phyloP scores from a whole-genome alignment of 2,113 vertebrate species.

The Sinocyclocheilus maitianheensis region DNA sequence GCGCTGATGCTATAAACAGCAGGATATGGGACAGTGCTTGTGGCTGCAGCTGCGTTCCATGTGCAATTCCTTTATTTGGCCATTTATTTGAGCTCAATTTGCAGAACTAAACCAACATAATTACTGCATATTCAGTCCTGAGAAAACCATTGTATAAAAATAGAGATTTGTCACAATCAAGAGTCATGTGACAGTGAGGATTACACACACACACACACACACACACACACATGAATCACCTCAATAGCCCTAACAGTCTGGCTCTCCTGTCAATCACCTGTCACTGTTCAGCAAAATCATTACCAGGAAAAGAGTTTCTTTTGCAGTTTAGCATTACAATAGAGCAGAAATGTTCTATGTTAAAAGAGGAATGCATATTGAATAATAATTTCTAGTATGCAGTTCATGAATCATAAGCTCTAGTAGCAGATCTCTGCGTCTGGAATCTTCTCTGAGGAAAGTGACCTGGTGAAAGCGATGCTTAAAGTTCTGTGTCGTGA shows the following conservation, averaged over 20 bases:
- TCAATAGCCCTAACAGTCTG: background rate
- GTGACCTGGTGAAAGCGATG: background rate
- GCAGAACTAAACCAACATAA: conserved; percentile 65
- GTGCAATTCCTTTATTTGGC: conserved; percentile 58
- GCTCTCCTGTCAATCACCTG: background rate
- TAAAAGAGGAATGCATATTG: background rate
- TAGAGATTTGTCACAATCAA: conserved; percentile 52
- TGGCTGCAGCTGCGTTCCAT: conserved; percentile 64
- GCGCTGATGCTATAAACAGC: conserved; percentile 44
- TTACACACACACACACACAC: background rate
- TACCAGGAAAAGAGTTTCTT: background rate
- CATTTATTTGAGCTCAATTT: conserved; percentile 69
- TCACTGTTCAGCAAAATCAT: background rate
- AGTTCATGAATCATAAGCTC: background rate
- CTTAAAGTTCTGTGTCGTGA: conserved; percentile 36
- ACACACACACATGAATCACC: background rate
- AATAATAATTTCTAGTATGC: background rate
- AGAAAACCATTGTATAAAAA: conserved; percentile 53
- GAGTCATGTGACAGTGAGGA: conserved; percentile 14
- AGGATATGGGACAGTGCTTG: conserved; percentile 74
- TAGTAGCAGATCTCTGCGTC: background rate
- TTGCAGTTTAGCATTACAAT: background rate
- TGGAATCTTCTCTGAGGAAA: background rate
- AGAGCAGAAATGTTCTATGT: background rate
- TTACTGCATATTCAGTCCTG: conserved; percentile 51